Evolutionary conservation across 2,797 vertebrate species (phyloP).

Genomic region (Tangara arthus): DNA sequence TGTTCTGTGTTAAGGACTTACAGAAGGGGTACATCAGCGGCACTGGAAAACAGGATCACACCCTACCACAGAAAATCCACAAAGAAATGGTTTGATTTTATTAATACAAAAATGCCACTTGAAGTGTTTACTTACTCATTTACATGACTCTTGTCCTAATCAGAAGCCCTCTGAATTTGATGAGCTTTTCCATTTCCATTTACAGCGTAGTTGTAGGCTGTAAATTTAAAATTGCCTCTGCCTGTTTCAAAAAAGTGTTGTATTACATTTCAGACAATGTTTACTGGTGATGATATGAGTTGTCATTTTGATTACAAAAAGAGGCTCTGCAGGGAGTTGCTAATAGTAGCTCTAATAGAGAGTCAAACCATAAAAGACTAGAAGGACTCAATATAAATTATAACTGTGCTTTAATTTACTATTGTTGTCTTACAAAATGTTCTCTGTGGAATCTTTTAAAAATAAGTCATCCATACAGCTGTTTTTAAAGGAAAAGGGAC

Average conservation of each 20-base stretch:
- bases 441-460: constrained; percentile 18
- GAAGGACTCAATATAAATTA: constrained; percentile 19
- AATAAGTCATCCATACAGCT: background rate
- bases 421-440: constrained; percentile 31
- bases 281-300: constrained; percentile 16
- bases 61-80: background rate
- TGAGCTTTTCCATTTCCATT: background rate
- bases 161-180: background rate
- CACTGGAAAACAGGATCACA: background rate
- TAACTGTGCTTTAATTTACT: constrained; percentile 47
- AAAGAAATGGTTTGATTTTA: background rate
- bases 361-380: constrained; percentile 8
- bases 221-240: background rate
- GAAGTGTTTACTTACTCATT: background rate
- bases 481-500: background rate
- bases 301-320: constrained; percentile 52
- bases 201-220: background rate
- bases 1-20: background rate
- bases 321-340: constrained; percentile 24
- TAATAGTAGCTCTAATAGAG: constrained; percentile 39
- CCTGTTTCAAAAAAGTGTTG: background rate
- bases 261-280: constrained; percentile 3
- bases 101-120: background rate
- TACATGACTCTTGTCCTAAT: background rate
- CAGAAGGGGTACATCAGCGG: background rate